These are phyloP conservation scores for Columba livia DNA, from an alignment of 2,113 vertebrate species.

Conservation along the genomic window DNA sequence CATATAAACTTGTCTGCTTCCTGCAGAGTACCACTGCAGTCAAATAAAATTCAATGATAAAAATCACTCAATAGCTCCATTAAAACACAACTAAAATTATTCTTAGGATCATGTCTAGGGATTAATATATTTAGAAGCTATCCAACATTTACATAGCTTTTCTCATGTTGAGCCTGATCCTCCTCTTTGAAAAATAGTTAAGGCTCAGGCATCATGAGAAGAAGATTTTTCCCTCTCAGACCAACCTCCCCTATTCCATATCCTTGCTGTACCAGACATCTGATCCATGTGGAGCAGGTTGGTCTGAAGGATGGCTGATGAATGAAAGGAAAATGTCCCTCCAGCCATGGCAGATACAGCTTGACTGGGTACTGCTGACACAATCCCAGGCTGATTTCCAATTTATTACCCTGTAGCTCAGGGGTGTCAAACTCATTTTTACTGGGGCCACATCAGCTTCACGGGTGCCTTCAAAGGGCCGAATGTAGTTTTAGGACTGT, in stretches of 20 bases:
- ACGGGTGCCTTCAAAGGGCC: no score
- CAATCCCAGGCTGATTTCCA: not conserved
- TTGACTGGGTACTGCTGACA: not conserved
- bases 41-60: constrained; percentile 54
- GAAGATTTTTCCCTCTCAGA: not conserved
- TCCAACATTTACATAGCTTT: not conserved
- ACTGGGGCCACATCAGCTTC: no score
- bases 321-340: not conserved
- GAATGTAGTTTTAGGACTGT: no score
- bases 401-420: not conserved
- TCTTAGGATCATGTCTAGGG: constrained; percentile 13
- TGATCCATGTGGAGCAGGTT: not conserved
- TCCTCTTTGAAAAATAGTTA: not conserved
- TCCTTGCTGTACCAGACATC: not conserved
- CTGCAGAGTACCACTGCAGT: constrained; percentile 10
- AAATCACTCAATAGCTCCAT: constrained; percentile 19
- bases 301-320: not conserved
- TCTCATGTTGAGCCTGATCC: not conserved
- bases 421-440: no score
- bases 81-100: constrained; percentile 68
- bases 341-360: not conserved
- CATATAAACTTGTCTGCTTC: constrained; percentile 32
- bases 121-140: constrained; percentile 59
- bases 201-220: not conserved
- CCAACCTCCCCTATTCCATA: not conserved